Evolutionary conservation across 2,113 vertebrate genomes (phyloP), one percentile per base, ranked within the genome.

Genomic region (Chionis minor): DNA sequence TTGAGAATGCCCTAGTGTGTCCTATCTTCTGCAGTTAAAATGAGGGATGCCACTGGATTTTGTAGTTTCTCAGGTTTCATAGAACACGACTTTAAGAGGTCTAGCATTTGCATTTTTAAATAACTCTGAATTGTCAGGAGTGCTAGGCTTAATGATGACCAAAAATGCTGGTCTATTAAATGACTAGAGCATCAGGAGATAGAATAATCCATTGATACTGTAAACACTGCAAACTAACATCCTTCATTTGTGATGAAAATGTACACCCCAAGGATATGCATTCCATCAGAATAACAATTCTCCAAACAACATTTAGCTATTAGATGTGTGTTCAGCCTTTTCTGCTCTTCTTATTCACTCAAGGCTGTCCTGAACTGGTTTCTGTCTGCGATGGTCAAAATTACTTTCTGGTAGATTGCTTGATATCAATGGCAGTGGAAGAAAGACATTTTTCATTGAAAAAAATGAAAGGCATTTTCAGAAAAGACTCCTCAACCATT

Each of bases 391-490:
- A 45, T 65, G 67, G 86, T 78, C 74, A 92, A 72, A 92, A 92
- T 94, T 93, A 90, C 42, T 97, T 97, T 97, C 81, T 84, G 55
- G 58, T 93, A 88, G 86, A 74, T 96, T 95, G 49, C 51, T 70
- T 95, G 78, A 61, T 96, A 80, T 94, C 77, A 84, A 67, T 80
- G 65, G 51, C 0, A 12, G 59, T 51, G 65, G 49, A 90, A 81
- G 66, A 92, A 70, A 74, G 79, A 90, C 5, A 72, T 94, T 97
- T 98, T 92, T 94, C 86, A 96, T 71, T 95, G 75, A 80, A 86
- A 95, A 95, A 95, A 97, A 92, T 83, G 44, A 93, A 97, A 95
- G 18, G 21, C 54, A 30, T 88, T 94, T 97, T 94, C 83, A 70
- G 73, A 86, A 97, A 92, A 32, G 63, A 63, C 35, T 85, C 47